Base-by-base conservation (phyloP, 2,888 invertebrate species). In the Chironomus riparius region DNA sequence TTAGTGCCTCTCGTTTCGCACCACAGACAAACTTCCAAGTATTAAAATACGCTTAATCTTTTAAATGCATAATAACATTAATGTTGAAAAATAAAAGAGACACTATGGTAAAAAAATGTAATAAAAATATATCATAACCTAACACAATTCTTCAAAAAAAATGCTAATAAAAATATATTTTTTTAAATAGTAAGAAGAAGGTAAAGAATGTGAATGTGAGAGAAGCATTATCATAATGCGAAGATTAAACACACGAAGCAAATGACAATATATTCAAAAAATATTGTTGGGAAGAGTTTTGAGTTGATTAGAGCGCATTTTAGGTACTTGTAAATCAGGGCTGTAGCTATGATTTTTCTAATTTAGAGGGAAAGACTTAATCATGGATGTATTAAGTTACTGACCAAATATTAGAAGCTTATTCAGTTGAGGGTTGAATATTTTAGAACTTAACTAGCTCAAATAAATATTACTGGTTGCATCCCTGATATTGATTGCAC, bases 101-200 rank as follows among this genome's bases (percentile, higher is more conserved):
- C 56, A 56, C 15, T 15, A 56, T 18, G 56, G 56, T 21, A 21
- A 24, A 65, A 22, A 62, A 62, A 22, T 22, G 4, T 24, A 62
- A 65, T n/a, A 74, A 28, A 38, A 10, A 74, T 28, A 62, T 74
- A 76, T 76, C 76, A 76, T 76, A 76, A 76, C 76, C 76, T 76
- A 76, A 56, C 76, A 69, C 76, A 76, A 76, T 76, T 69, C 38
- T 56, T 69, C 61, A 65, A 24, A 28, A 48, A 50, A 68, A 75
- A 69, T 24, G 47, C 68, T 50, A 75, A 15, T 50, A 50, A 56
- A 15, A 38, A 38, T 38, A 38, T 38, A 38, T 38, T 38, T 38
- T 38, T 38, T 38, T 28, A 28, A 28, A 38, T 38, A 18, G 56
- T 56, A 56, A 56, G 56, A 56, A 56, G 18, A 56, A 56, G 15